Conservation (phyloP, 2,888 invertebrate species). For the Patella pellucida region DNA sequence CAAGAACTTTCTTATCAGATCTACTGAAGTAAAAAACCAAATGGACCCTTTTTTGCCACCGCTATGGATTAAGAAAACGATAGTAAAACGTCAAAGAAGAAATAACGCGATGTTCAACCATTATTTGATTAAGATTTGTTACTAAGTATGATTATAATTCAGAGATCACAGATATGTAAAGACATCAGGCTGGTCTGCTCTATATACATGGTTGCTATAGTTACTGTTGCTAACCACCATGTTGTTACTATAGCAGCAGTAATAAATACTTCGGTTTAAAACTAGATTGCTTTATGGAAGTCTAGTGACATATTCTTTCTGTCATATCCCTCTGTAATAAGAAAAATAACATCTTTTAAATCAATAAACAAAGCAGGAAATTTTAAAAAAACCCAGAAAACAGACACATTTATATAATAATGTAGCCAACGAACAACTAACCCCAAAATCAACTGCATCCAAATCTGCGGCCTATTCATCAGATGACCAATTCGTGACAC, state of each 20-base stretch:
- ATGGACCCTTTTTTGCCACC: too few relatives aligned
- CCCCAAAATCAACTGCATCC: not conserved
- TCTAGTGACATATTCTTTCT: slow-evolving; percentile 59
- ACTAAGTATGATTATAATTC: not conserved
- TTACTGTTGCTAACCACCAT: not conserved
- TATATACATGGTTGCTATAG: not conserved
- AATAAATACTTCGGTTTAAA: slow-evolving; percentile 1
- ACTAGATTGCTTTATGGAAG: not conserved
- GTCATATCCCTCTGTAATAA: slow-evolving; percentile 62
- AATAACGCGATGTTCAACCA: too few relatives aligned
- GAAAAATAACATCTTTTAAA: slow-evolving; percentile 18
- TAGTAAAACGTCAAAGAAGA: too few relatives aligned
- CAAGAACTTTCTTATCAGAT: too few relatives aligned
- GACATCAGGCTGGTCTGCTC: not conserved
- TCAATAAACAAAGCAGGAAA: too few relatives aligned
- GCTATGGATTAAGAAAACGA: too few relatives aligned
- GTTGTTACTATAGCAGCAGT: slow-evolving; percentile 4
- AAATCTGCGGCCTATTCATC: too few relatives aligned
- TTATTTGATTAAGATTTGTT: too few relatives aligned
- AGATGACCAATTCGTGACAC: too few relatives aligned
- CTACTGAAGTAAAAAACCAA: too few relatives aligned
- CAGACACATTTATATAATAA: not conserved
- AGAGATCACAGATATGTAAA: not conserved
- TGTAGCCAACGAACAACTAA: not conserved
- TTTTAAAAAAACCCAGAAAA: not conserved